phyloP scores from a whole-genome alignment of 1,140 invertebrate genomes.

The Tetraneura akinire region DNA sequence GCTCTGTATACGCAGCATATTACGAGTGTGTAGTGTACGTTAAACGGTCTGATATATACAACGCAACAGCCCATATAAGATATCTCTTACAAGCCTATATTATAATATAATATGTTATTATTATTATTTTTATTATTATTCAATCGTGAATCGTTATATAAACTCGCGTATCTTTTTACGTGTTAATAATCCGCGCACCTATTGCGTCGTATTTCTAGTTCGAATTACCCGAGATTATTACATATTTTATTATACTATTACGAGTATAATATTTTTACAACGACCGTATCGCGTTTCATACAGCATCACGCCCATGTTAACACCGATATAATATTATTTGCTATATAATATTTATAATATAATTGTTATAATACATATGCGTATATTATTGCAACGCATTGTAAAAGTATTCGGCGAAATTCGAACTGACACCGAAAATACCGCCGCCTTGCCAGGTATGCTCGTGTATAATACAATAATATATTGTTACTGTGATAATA shows the following conservation, averaged over 20 bases:
- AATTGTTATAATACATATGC: too few species aligned
- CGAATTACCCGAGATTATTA: constrained; percentile 23
- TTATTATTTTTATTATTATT: too few species aligned
- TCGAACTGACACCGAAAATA: constrained; percentile 15
- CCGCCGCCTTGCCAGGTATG: too few species aligned
- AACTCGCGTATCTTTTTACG: neutral
- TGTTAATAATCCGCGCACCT: neutral
- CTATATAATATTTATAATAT: neutral
- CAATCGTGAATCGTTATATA: constrained; percentile 2
- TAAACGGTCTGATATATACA: too few species aligned
- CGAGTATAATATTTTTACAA: neutral
- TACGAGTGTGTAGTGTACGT: too few species aligned
- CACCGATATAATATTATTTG: neutral
- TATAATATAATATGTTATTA: too few species aligned
- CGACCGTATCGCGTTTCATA: constrained; percentile 32
- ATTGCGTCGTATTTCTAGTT: neutral
- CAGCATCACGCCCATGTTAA: constrained; percentile 27
- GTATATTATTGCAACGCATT: too few species aligned
- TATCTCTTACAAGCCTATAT: too few species aligned
- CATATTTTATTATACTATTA: neutral
- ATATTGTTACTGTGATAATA: neutral
- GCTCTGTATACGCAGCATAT: too few species aligned
- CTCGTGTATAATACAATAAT: neutral
- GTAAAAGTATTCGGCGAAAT: neutral
- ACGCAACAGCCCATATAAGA: too few species aligned